Evolutionary conservation across 2,888 invertebrate species (phyloP).

Genomic region (Tachina lurida): DNA sequence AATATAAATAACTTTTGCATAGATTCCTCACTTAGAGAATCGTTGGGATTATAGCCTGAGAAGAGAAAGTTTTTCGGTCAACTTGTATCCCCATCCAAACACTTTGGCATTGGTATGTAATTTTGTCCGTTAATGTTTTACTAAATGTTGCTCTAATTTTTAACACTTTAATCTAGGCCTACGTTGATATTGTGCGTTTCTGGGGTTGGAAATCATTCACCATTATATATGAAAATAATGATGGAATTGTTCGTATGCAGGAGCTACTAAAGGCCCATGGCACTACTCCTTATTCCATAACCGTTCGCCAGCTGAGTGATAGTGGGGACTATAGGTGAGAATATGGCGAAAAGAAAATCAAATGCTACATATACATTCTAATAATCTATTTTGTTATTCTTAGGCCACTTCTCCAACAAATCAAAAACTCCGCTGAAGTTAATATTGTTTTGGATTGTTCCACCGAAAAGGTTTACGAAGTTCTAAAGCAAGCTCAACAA

Average conservation of each 20-base stretch:
- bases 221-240: slow-evolving; percentile 97
- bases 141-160: background rate
- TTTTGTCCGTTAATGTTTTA: background rate
- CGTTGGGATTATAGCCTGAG: slow-evolving; percentile 95
- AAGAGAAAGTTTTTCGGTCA: slow-evolving; percentile 94
- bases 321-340: slow-evolving; percentile 92
- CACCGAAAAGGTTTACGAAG: slow-evolving; percentile 92
- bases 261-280: slow-evolving; percentile 94
- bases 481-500: slow-evolving; percentile 96
- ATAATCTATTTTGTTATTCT: slow-evolving; percentile 60
- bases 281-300: slow-evolving; percentile 91
- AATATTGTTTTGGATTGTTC: slow-evolving; percentile 95
- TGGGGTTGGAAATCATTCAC: slow-evolving; percentile 98
- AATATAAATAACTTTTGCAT: background rate
- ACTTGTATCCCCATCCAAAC: slow-evolving; percentile 96
- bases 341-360: background rate
- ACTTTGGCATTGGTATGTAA: slow-evolving; percentile 89
- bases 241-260: slow-evolving; percentile 93
- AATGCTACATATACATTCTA: slow-evolving; percentile 45
- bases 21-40: slow-evolving; percentile 95
- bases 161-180: slow-evolving; percentile 86
- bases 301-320: slow-evolving; percentile 92
- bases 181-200: slow-evolving; percentile 93
- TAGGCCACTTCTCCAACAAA: slow-evolving; percentile 94
- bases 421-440: slow-evolving; percentile 95